Conservation (phyloP, 2,113 vertebrate species). For the Jacana jacana region DNA sequence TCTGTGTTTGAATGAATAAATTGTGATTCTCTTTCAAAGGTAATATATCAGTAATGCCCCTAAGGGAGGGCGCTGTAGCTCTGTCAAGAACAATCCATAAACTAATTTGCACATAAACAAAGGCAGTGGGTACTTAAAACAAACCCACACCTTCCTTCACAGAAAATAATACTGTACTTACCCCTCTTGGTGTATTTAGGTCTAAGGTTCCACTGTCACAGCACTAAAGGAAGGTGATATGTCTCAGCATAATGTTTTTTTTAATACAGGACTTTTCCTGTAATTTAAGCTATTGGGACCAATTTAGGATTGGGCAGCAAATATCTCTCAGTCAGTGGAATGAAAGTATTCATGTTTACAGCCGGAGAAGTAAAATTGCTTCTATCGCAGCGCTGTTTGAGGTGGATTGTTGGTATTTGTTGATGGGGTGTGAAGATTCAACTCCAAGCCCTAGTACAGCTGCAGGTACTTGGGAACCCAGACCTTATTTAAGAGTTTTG, state of each 20-base stretch:
- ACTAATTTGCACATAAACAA: slow-evolving; percentile 61
- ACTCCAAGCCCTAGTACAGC: not conserved
- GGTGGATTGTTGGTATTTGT: not conserved
- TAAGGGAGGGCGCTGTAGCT: slow-evolving; percentile 58
- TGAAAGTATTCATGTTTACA: not conserved
- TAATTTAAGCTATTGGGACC: not conserved
- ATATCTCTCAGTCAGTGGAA: not conserved
- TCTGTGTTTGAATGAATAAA: slow-evolving; percentile 49
- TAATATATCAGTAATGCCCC: slow-evolving; percentile 67
- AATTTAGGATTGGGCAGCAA: not conserved
- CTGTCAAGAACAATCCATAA: slow-evolving; percentile 65
- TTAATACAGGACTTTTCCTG: not conserved
- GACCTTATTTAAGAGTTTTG: not conserved
- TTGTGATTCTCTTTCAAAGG: slow-evolving; percentile 62
- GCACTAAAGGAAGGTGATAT: not conserved
- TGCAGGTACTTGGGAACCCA: not conserved
- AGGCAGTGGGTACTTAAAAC: slow-evolving; percentile 26
- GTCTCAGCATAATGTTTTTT: not conserved
- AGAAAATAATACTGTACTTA: slow-evolving; percentile 9
- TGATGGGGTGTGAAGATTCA: not conserved
- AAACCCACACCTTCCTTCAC: slow-evolving; percentile 7
- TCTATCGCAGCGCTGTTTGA: not conserved
- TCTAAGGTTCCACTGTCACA: not conserved
- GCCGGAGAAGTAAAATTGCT: not conserved
- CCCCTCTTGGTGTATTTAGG: not conserved